Percentiles rank a stretch among this genome's conserved stretches.
phyloP scores from a whole-genome alignment of 2,888 invertebrate genomes.

The Cryptosula pallasiana region DNA sequence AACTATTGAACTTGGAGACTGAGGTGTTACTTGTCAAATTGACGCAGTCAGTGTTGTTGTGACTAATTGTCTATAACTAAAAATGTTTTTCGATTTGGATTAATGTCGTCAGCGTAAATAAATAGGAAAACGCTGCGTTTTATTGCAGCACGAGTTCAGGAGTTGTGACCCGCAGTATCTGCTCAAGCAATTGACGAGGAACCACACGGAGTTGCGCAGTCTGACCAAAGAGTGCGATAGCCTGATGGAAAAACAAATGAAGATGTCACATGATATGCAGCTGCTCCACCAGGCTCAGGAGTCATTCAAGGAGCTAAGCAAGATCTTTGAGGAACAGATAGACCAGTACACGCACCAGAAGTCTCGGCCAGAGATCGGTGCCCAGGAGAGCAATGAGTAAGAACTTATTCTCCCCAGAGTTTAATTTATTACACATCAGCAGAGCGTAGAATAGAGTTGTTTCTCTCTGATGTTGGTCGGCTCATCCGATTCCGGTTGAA shows the following conservation, averaged over 20 bases:
- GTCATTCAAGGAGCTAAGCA: slow-evolving; percentile 79
- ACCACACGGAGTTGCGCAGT: not conserved
- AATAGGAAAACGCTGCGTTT: too few species aligned
- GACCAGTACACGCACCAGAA: slow-evolving; percentile 70
- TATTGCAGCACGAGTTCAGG: not conserved
- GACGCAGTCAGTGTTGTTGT: too few species aligned
- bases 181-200: not conserved
- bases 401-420: too few species aligned
- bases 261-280: slow-evolving; percentile 70
- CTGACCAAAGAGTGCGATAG: slow-evolving; percentile 68
- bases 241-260: slow-evolving; percentile 70
- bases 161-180: not conserved
- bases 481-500: too few species aligned
- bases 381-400: not conserved
- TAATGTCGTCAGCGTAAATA: too few species aligned
- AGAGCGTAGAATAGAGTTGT: too few species aligned
- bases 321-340: slow-evolving; percentile 83
- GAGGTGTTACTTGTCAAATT: too few species aligned
- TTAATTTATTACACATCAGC: too few species aligned
- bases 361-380: not conserved
- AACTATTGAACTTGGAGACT: too few species aligned
- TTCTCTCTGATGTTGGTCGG: too few species aligned
- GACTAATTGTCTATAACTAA: too few species aligned
- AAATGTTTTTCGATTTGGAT: too few species aligned
- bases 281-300: slow-evolving; percentile 78